phyloP scores from a whole-genome alignment of 2,113 vertebrate species.

The Catagonus wagneri region DNA sequence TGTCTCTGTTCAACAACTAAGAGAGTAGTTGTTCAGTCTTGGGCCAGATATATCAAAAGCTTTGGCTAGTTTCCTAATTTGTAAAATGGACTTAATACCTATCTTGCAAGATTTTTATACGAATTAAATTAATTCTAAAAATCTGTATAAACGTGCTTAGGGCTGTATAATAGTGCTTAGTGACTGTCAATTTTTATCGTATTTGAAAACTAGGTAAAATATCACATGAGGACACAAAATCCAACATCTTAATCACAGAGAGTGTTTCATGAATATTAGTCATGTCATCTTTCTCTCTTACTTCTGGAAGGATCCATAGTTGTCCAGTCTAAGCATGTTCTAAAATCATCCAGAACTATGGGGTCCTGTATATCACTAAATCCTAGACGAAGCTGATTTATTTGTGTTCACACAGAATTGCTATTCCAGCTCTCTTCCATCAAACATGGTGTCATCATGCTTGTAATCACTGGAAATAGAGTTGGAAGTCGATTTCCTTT shows the following conservation, averaged over 20 bases:
- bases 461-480: background rate
- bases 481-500: constrained; percentile 19
- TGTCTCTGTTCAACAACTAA: background rate
- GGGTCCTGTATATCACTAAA: background rate
- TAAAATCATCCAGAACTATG: background rate
- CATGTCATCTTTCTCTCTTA: background rate
- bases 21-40: background rate
- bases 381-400: background rate
- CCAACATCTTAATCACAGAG: background rate
- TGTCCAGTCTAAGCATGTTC: background rate
- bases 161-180: background rate
- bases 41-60: background rate
- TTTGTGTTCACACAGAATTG: background rate
- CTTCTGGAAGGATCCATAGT: background rate
- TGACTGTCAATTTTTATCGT: background rate
- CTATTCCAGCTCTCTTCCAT: background rate
- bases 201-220: background rate
- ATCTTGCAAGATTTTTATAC: background rate
- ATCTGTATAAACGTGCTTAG: background rate
- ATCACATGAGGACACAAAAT: background rate
- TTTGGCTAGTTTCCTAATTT: background rate
- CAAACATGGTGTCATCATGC: background rate
- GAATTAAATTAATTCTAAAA: background rate
- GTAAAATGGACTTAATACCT: background rate
- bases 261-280: background rate